phyloP scores from a whole-genome alignment of 2,113 vertebrate species.

The Hipposideros armiger region DNA sequence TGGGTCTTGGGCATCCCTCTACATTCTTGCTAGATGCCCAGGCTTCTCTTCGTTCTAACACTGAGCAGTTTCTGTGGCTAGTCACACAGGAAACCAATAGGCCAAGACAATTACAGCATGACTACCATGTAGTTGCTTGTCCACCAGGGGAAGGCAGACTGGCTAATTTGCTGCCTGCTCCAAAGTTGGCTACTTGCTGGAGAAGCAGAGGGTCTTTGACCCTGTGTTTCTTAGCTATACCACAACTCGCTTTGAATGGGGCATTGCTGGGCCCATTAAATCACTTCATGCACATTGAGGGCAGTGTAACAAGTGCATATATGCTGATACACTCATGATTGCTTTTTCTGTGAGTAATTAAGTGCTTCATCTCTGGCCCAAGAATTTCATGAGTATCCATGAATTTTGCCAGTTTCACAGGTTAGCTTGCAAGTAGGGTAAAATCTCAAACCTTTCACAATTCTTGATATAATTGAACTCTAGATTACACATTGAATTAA shows the following conservation, averaged over 20 bases:
- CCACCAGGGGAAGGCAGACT: not conserved
- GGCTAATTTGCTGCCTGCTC: not conserved
- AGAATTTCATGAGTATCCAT: not conserved
- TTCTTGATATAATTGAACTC: not conserved
- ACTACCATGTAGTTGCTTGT: no score
- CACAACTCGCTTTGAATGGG: not conserved
- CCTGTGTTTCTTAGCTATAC: not conserved
- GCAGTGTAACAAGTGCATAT: not conserved
- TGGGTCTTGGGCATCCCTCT: not conserved
- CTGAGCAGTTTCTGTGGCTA: not conserved
- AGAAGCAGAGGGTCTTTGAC: no score
- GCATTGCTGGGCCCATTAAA: accelerated
- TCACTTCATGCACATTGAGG: no score
- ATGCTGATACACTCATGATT: not conserved
- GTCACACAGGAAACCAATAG: not conserved
- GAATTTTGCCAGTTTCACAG: not conserved
- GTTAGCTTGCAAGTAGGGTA: not conserved
- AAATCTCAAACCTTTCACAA: not conserved
- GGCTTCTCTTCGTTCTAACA: not conserved
- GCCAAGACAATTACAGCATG: not conserved
- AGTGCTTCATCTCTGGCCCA: not conserved
- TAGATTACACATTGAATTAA: not conserved
- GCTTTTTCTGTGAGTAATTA: not conserved
- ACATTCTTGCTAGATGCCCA: not conserved
- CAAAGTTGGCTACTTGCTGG: not conserved